Base-by-base conservation (phyloP, 2,113 vertebrate species). In the Camelus dromedarius region DNA sequence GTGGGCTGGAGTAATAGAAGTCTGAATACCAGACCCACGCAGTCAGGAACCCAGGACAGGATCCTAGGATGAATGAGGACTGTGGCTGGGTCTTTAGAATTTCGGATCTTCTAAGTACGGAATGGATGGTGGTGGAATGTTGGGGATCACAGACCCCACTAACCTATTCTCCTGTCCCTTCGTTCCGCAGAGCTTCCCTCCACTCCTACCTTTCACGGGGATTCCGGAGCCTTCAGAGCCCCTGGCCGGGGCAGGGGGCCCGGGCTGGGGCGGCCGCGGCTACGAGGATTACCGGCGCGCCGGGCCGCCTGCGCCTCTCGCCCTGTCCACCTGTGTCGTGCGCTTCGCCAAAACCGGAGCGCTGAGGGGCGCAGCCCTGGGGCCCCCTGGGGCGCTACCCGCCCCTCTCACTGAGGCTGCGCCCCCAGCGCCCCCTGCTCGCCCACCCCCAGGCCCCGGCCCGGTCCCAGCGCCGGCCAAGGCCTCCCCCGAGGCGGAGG, bases 211-310 rank as follows among this genome's bases (percentile, higher is more conserved):
- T 89, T 99, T 97, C 98, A 98, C 89, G 98, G 99, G 79, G 98
- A 99, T 97, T 99, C 97, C 99, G 5, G 99, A 99, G 87, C 98
- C 95, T 32, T 92, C 99, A 26, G 99, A 98, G 96, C 98, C 98
- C 13, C 98, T 99, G 96, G 98, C 99, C 76, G 99, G 98, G 20
- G 64, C 97, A 9, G 98, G 99, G 92, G 98, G 99, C 96, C 99
- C 72, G 1, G 99, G 99, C 98, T 99, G 99, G 99, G 99, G 99
- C 15, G 98, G 99, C 58, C 99, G 98, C 3, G 99, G 99, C 72
- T 99, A 99, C 9, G 99, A 99, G 98, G 99, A 99, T 97, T 99
- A 99, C 97, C 98, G 99, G n/a, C 98, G 99, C 19, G 98, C 99
- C 0, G 99, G 98, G 32, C 81, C 99, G 3, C 93, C 99, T 0